Evolutionary conservation across 2,113 vertebrate genomes (phyloP).

Genomic region (Dromas ardeola): DNA sequence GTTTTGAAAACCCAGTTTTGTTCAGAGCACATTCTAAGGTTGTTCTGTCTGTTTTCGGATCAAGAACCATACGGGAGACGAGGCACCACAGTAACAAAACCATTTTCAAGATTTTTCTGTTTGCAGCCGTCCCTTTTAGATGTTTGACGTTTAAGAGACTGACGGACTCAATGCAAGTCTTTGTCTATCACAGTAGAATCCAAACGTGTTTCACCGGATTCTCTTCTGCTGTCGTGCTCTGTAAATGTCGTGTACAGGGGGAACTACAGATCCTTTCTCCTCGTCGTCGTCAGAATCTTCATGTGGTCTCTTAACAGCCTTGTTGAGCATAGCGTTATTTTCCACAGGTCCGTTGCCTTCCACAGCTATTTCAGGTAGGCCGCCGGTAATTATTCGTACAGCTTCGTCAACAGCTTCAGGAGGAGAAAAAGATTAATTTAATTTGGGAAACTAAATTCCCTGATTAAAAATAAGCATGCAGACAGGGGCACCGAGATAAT

Average conservation of each 20-base stretch:
- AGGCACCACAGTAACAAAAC: slow-evolving; percentile 82
- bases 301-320: slow-evolving; percentile 93
- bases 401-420: slow-evolving; percentile 91
- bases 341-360: slow-evolving; percentile 95
- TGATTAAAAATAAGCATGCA: neutral
- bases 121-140: slow-evolving; percentile 76
- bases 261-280: slow-evolving; percentile 94
- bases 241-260: slow-evolving; percentile 97
- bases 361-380: slow-evolving; percentile 83
- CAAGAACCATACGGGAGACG: slow-evolving; percentile 71
- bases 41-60: slow-evolving; percentile 57
- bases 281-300: slow-evolving; percentile 97
- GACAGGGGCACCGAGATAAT: neutral
- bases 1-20: slow-evolving; percentile 57
- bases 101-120: slow-evolving; percentile 72
- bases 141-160: slow-evolving; percentile 70
- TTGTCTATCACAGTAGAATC: slow-evolving; percentile 18
- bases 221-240: slow-evolving; percentile 96
- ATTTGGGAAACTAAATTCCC: neutral
- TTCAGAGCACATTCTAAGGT: slow-evolving; percentile 68
- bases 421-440: neutral
- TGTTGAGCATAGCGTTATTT: slow-evolving; percentile 84
- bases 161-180: slow-evolving; percentile 47
- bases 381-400: slow-evolving; percentile 90
- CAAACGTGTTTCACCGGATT: slow-evolving; percentile 84